Base-by-base conservation (phyloP, 2,797 vertebrate species). In the Pogonophryne albipinna region DNA sequence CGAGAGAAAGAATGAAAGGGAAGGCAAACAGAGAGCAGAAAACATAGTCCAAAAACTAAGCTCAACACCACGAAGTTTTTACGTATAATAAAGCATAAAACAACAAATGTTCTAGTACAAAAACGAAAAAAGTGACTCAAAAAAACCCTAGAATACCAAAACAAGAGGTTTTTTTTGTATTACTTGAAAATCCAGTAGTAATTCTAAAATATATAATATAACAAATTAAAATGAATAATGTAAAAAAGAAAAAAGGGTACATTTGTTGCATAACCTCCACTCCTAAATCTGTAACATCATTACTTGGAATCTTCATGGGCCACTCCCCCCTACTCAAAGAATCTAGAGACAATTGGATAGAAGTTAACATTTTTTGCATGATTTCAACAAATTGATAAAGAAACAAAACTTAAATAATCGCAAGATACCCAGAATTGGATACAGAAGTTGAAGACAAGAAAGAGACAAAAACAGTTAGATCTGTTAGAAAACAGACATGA, bases 391-490 rank as follows among this genome's bases (percentile, higher is more conserved):
- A 85, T 78, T 6, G 15, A 4, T 38, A 62, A 41, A 69, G 19
- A 38, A 15, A 23, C 60, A 44, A 60, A 20, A 34, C 10, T 55
- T 41, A 45, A 59, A 62, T 34, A 65, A 65, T 84, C 59, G 53
- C 68, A 85, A 89, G 90, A 91, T 78, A 91, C 94, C 94, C 93
- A 92, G 93, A 95, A 95, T 94, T 95, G 94, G 94, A 94, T 87
- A 91, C 81, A 87, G 80, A 88, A 85, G 79, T 91, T 80, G 78
- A 91, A 93, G 90, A 90, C 85, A 91, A 91, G 80, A 92, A 92
- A 91, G 89, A 92, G 88, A 92, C 87, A 93, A 91, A 90, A 91
- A 92, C 89, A 92, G 86, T 84, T 89, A 91, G 85, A 93, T 89
- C 88, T 91, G 91, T 94, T 93, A 93, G 88, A 92, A 84, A 90